Base-by-base conservation (phyloP, 2,888 invertebrate genomes). In the Sphaeridia pumilis region DNA sequence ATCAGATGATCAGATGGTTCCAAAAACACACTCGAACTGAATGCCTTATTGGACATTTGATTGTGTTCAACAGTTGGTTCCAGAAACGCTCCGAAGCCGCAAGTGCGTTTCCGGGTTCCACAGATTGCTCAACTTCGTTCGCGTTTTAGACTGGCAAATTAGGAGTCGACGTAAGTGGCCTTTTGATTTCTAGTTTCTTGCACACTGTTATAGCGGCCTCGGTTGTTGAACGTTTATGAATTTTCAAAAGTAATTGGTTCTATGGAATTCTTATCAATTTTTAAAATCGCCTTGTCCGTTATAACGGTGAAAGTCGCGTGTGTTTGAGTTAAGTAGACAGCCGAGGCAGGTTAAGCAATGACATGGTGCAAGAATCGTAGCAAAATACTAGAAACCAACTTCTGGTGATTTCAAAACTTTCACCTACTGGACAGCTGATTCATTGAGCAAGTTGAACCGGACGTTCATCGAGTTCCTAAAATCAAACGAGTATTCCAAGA, bases 11-110 rank as follows among this genome's bases (percentile, higher is more conserved):
- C n/a, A n/a, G n/a, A n/a, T n/a, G n/a, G n/a, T n/a, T n/a, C n/a
- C 41, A 17, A 46, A 25, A 26, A 7, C 22, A 17, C 27, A 41
- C 27, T 38, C 10, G 14, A 22, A 5, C 42, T 14, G 44, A 17
- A 28, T 44, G 7, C 20, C n/a, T n/a, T n/a, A n/a, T n/a, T n/a
- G n/a, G n/a, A n/a, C n/a, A n/a, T n/a, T n/a, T n/a, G n/a, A n/a
- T n/a, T n/a, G n/a, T n/a, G n/a, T n/a, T n/a, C n/a, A 14, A 22
- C 34, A 58, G 58, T 42, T 58, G 1, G 31, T 59, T 31, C 52
- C 54, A 10, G 27, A 42, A 34, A 36, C 57, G 17, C 14, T 59
- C 12, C 48, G 49, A 38, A 34, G 31, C 25, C 42, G 55, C 2
- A 28, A 20, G 4, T 59, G 59, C 24, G 17, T 49, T 10, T 38